Conservation (phyloP, 2,113 vertebrate genomes). For the Cricetomys ansorgei region DNA sequence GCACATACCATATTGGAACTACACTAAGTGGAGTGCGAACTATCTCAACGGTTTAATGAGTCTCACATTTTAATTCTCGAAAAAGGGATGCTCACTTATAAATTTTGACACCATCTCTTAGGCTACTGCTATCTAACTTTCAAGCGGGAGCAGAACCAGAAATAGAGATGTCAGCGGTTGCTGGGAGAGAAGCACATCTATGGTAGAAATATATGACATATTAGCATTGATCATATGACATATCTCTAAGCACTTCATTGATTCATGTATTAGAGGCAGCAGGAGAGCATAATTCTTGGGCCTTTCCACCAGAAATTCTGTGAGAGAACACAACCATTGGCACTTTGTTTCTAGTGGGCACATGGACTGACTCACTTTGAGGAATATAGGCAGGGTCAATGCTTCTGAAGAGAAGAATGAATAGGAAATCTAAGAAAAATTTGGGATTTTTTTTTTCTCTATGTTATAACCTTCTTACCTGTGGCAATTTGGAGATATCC, state of each 20-base stretch:
- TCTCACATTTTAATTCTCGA: neutral
- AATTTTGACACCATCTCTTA: constrained; percentile 19
- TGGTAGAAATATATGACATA: neutral
- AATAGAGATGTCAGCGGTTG: neutral
- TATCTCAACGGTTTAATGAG: constrained; percentile 52
- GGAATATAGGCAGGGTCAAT: neutral
- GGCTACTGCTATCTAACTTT: constrained; percentile 28
- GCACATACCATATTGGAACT: constrained; percentile 70
- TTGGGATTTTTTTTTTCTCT: neutral
- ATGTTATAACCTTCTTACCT: neutral
- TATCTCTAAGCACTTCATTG: neutral
- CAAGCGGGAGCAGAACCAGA: neutral
- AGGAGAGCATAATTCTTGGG: neutral
- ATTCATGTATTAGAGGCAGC: neutral
- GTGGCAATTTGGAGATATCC: neutral
- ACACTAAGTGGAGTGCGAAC: constrained; percentile 63
- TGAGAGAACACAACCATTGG: neutral
- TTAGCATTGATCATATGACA: neutral
- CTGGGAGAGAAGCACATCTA: neutral
- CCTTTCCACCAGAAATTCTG: neutral
- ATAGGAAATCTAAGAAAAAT: neutral
- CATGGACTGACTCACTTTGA: neutral
- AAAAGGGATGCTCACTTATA: constrained; percentile 42
- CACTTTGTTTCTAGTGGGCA: neutral
- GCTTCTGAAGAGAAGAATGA: neutral